Base-by-base conservation (phyloP, 1,140 invertebrate genomes). In the Pygmarrhopalites habei region DNA sequence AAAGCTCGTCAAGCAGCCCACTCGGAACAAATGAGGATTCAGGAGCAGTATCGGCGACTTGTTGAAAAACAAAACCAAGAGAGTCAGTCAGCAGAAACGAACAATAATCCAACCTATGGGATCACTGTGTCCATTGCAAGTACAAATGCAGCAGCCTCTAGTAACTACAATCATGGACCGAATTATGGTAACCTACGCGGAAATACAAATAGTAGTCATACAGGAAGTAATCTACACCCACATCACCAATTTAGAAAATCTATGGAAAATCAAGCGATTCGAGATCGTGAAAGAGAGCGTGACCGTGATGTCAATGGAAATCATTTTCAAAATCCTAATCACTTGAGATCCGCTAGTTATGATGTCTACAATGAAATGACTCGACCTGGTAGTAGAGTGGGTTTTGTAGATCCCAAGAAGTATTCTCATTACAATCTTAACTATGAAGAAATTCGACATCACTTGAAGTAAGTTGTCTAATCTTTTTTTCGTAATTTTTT, bases 371-470 rank as follows among this genome's bases (percentile, higher is more conserved):
- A 74, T 52, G 76, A 78, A 62, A 74, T 74, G 70, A 75, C 74
- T 41, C 72, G 80, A 62, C 81, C 82, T 5, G 80, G 81, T 17
- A 81, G 79, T 69, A 75, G 81, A 55, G 73, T 76, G 4, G 81
- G 79, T 7, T 78, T 81, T 58, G 76, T 78, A 14, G 81, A 83
- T 63, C 75, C 80, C 1, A 73, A 82, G 72, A 81, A 83, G 70
- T 81, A 86, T 73, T 86, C 85, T 59, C 87, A 90, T 73, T 89
- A 90, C 72, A 89, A 90, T 72, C 85, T 87, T 35, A 90, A 90
- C 74, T 89, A 89, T 72, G 85, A 89, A 74, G 87, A 90, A 77
- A 83, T 90, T 72, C 87, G 89, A 74, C 86, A 86, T 68, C 87
- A 87, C 74, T 75, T 88, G 61, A 86, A 83, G 85, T 86, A 78